Conservation (phyloP, 2,888 invertebrate genomes). For the Chrysina gloriosa region DNA sequence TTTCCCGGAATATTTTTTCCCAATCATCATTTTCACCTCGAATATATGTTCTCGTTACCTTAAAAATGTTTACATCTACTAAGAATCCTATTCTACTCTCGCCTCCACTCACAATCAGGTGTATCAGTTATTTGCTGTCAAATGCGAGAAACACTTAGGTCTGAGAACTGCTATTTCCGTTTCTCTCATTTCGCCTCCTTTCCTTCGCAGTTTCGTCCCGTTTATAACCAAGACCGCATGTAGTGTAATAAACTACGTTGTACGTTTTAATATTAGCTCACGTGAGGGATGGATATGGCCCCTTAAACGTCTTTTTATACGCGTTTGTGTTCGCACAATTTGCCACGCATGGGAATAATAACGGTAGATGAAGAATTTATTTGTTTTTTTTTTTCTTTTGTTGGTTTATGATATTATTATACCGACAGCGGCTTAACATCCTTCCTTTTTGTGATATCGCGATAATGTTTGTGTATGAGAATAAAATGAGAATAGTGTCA, state of each 20-base stretch:
- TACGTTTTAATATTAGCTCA: constrained; percentile 24
- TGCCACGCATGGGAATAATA: constrained; percentile 21
- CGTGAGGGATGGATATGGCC: constrained; percentile 14
- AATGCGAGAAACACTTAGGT: neutral
- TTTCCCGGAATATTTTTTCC: too few relatives aligned
- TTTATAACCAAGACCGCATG: neutral
- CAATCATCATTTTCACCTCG: too few relatives aligned
- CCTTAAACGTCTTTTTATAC: constrained; percentile 20
- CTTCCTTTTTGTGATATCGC: neutral
- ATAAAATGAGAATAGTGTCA: neutral
- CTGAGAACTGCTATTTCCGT: neutral
- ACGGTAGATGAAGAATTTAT: constrained; percentile 21
- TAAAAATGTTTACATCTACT: too few relatives aligned
- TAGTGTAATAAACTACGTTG: constrained; percentile 10
- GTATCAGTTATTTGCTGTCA: neutral
- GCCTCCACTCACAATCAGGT: too few relatives aligned
- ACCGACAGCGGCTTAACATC: neutral
- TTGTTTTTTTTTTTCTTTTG: constrained; percentile 14
- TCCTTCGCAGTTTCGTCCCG: neutral
- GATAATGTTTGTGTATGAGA: constrained; percentile 8
- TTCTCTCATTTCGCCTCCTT: neutral
- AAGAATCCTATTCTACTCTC: too few relatives aligned
- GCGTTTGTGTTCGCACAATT: constrained; percentile 28
- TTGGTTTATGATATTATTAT: constrained; percentile 8
- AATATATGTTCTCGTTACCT: too few relatives aligned